phyloP scores from a whole-genome alignment of 2,113 vertebrate genomes.

The Glaucidium brasilianum region DNA sequence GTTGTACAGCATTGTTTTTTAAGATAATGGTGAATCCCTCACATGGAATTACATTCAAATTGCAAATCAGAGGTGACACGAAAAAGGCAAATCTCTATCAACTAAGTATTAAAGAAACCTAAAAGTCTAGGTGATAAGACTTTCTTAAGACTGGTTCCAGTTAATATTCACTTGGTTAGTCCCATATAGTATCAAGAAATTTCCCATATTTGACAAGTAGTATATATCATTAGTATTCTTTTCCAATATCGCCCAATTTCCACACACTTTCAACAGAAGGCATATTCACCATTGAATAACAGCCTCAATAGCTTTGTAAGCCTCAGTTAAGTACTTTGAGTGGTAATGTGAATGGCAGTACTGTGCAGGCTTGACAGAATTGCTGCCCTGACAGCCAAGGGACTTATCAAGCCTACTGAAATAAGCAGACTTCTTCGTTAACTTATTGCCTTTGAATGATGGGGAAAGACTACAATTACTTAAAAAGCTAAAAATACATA shows the following conservation, averaged over 20 bases:
- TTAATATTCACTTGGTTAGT: background rate
- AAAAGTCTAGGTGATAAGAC: background rate
- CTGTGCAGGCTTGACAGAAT: background rate
- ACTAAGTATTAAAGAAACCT: background rate
- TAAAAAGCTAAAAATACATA: no score
- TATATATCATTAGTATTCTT: background rate
- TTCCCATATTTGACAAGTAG: background rate
- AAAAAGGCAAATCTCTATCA: background rate
- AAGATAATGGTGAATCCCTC: background rate
- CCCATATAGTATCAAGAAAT: background rate
- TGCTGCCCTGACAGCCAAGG: background rate
- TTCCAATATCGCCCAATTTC: background rate
- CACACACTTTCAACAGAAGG: background rate
- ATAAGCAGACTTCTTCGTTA: background rate
- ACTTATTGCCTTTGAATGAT: background rate
- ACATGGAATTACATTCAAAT: background rate
- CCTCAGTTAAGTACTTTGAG: background rate
- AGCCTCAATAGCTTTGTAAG: background rate
- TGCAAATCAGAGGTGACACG: background rate
- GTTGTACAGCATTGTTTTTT: background rate
- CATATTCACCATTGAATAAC: background rate
- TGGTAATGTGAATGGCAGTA: background rate
- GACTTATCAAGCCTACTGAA: background rate
- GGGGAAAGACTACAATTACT: background rate
- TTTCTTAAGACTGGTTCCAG: background rate